Conservation (phyloP, 2,888 invertebrate species). For the Caenorhabditis virilis region DNA sequence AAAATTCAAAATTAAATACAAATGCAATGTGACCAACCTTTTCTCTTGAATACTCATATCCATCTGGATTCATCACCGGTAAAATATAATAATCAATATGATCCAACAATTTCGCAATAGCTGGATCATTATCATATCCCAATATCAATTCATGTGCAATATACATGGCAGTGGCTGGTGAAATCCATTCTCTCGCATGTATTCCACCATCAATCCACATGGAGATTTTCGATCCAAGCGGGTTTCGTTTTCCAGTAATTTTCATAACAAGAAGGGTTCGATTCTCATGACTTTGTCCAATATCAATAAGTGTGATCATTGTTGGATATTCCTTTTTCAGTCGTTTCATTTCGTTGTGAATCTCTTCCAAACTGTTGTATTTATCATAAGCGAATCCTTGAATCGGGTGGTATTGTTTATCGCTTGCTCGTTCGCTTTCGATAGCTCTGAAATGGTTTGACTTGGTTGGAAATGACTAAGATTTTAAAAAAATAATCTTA, state of each 20-base stretch:
- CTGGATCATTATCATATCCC: constrained; percentile 44
- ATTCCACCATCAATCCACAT: constrained; percentile 67
- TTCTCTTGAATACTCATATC: constrained; percentile 62
- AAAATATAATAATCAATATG: constrained; percentile 66
- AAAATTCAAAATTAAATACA: not conserved
- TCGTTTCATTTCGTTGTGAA: constrained; percentile 44
- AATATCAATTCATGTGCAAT: constrained; percentile 44
- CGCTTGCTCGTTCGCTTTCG: constrained; percentile 43
- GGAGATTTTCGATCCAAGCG: constrained; percentile 42
- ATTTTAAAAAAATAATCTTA: too few species aligned
- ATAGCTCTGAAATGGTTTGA: constrained; percentile 60
- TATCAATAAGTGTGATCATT: constrained; percentile 64
- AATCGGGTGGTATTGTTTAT: constrained; percentile 29
- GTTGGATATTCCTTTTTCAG: constrained; percentile 56
- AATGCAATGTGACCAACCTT: constrained; percentile 36
- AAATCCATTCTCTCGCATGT: constrained; percentile 60
- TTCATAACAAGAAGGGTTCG: constrained; percentile 57
- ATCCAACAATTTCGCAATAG: constrained; percentile 56
- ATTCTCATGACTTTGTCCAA: constrained; percentile 65
- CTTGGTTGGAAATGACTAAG: too few species aligned
- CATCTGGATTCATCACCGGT: constrained; percentile 67
- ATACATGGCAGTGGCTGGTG: constrained; percentile 59
- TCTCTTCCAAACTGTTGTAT: constrained; percentile 53
- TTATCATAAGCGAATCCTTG: constrained; percentile 55
- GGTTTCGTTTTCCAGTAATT: constrained; percentile 45